Conservation (phyloP, 2,888 invertebrate species). For the Habrosyne pyritoides region DNA sequence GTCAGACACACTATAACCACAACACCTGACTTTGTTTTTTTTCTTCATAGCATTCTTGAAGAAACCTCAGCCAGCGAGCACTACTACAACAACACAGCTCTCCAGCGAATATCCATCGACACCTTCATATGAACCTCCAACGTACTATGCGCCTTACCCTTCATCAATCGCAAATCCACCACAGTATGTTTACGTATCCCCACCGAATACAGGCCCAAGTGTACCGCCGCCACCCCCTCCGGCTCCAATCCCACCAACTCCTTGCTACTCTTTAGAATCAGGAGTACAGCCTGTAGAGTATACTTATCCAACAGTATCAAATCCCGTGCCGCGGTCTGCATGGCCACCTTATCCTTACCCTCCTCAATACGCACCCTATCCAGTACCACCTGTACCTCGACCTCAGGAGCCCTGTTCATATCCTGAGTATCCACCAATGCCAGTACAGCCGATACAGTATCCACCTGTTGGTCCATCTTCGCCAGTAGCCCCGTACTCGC, state of each 20-base stretch:
- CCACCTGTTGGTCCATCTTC: slow-evolving; percentile 11
- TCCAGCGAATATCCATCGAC: slow-evolving; percentile 33
- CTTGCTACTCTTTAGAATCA: slow-evolving; percentile 25
- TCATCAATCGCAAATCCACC: slow-evolving; percentile 27
- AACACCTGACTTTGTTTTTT: neutral
- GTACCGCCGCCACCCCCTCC: slow-evolving; percentile 35
- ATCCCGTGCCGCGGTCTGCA: slow-evolving; percentile 29
- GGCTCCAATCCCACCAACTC: slow-evolving; percentile 22
- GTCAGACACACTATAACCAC: too few species aligned
- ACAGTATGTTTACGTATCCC: slow-evolving; percentile 53
- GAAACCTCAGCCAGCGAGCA: slow-evolving; percentile 18
- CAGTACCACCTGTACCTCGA: slow-evolving; percentile 8
- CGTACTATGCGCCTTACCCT: slow-evolving; percentile 35
- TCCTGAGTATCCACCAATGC: slow-evolving; percentile 9
- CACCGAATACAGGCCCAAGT: slow-evolving; percentile 37
- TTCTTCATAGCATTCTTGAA: slow-evolving; percentile 26
- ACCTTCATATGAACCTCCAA: slow-evolving; percentile 37
- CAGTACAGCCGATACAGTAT: slow-evolving; percentile 18
- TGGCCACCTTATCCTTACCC: slow-evolving; percentile 21
- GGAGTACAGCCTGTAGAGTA: slow-evolving; percentile 34
- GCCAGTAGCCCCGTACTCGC: slow-evolving; percentile 14
- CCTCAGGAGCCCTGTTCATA: neutral
- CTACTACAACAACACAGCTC: slow-evolving; percentile 24
- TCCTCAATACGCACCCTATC: slow-evolving; percentile 1
- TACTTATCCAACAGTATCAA: slow-evolving; percentile 26